Percentiles rank a stretch among this genome's conserved stretches.
These are phyloP conservation scores for Protobothrops mucrosquamatus DNA, from an alignment of 2,113 vertebrate species.

Conservation along the genomic window DNA sequence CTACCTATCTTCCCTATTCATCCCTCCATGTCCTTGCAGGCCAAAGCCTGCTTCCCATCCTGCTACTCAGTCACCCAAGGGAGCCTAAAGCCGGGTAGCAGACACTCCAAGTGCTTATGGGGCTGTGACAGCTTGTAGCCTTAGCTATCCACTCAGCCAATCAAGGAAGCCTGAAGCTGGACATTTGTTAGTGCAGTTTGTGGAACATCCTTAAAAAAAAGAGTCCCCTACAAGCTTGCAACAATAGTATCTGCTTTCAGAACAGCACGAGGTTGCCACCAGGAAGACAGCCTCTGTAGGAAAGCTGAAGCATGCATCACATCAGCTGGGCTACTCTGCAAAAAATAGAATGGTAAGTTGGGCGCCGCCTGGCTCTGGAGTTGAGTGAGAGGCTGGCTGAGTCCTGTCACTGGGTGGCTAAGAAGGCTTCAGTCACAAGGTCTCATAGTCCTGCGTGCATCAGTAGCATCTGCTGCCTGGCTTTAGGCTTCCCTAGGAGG, in stretches of 20 bases:
- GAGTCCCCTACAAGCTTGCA: not conserved
- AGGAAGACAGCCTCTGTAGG: not conserved
- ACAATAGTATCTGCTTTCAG: not conserved
- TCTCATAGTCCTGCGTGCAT: not conserved
- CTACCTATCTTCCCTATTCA: not conserved
- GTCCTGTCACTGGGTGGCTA: not conserved
- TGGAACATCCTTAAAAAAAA: not conserved
- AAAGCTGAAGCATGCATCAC: not conserved
- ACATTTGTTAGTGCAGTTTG: not conserved
- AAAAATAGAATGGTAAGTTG: not conserved
- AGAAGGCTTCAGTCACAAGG: not conserved
- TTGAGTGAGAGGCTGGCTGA: not conserved
- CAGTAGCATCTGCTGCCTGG: not conserved
- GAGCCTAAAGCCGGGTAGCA: not conserved
- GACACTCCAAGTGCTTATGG: not conserved
- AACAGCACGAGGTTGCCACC: too few relatives aligned
- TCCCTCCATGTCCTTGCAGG: not conserved
- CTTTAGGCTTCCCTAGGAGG: not conserved
- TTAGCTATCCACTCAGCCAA: not conserved
- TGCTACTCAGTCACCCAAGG: not conserved
- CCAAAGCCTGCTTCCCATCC: not conserved
- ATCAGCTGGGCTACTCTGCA: not conserved
- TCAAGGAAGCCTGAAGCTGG: not conserved
- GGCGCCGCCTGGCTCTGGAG: not conserved
- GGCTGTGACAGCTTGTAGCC: not conserved